A percentile compares a stretch with the other conserved stretches of the same genome.
These are phyloP conservation scores for Sebastes iracundus DNA, from an alignment of 2,797 vertebrate genomes.

Conservation along the genomic window DNA sequence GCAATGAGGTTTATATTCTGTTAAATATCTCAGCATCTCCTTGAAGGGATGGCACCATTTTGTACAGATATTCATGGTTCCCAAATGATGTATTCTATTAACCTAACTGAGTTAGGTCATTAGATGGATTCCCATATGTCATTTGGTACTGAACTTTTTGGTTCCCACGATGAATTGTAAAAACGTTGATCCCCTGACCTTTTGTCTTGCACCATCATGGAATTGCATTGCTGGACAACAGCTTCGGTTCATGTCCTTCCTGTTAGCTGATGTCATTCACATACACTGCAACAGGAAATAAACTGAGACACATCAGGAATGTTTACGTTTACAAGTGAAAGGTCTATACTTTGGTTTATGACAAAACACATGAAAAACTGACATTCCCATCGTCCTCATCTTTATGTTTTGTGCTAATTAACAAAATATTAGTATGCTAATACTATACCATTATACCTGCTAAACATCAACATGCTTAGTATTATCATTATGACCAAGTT, in stretches of 20 bases:
- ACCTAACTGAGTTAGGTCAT: not conserved
- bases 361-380: not conserved
- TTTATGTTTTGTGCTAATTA: not conserved
- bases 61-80: not conserved
- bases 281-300: no score
- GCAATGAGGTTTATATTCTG: no score
- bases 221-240: no score
- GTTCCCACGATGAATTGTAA: not conserved
- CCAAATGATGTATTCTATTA: not conserved
- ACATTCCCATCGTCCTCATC: not conserved
- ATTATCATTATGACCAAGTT: not conserved
- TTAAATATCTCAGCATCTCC: not conserved
- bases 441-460: not conserved
- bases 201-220: not conserved
- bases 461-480: not conserved
- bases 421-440: not conserved
- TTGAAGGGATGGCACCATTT: not conserved
- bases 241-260: no score
- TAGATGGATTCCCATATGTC: not conserved
- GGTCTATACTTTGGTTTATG: not conserved
- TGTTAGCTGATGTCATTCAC: no score
- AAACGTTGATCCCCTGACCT: not conserved
- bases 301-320: no score
- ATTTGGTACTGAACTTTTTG: not conserved
- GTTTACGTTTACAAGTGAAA: no score